Percentiles rank a stretch among this genome's conserved stretches.
Evolutionary conservation across 2,888 invertebrate genomes (phyloP).

Genomic region (Nycteola revayana): DNA sequence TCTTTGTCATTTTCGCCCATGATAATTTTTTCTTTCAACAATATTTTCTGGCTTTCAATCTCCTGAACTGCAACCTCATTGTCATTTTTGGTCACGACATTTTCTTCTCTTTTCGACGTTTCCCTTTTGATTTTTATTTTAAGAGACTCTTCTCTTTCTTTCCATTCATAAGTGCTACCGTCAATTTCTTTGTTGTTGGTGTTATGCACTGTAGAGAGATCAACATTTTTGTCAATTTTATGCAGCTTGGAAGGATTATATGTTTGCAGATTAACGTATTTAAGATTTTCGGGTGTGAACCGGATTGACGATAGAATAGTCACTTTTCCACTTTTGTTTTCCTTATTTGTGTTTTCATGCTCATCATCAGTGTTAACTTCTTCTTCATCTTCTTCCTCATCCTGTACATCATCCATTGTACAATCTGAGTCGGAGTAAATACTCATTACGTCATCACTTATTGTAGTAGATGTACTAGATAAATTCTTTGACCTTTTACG

Average conservation of each 20-base stretch:
- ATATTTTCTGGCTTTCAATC: too few relatives aligned
- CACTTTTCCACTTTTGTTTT: slow-evolving; percentile 3
- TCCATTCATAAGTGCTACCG: too few relatives aligned
- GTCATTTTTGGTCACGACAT: slow-evolving; percentile 1
- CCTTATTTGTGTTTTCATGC: slow-evolving; percentile 5
- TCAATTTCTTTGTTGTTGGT: too few relatives aligned
- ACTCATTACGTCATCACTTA: too few relatives aligned
- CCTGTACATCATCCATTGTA: background rate
- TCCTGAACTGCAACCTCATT: slow-evolving; percentile 2
- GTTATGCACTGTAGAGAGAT: too few relatives aligned
- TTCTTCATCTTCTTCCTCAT: slow-evolving; percentile 1
- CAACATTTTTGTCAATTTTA: too few relatives aligned
- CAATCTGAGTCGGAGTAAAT: slow-evolving; percentile 1
- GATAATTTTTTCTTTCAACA: too few relatives aligned
- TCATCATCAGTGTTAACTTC: slow-evolving; percentile 1
- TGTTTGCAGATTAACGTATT: slow-evolving; percentile 3
- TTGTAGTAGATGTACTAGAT: too few relatives aligned
- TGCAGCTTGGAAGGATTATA: slow-evolving; percentile 3
- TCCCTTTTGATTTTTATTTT: slow-evolving; percentile 1
- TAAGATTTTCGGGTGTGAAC: slow-evolving; percentile 4
- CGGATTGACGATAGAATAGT: slow-evolving; percentile 4
- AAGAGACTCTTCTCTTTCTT: too few relatives aligned
- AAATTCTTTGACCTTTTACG: too few relatives aligned
- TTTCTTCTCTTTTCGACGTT: slow-evolving; percentile 2
- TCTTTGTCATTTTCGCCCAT: too few relatives aligned